Evolutionary conservation across 2,113 vertebrate genomes (phyloP), one percentile per base, ranked within the genome.

Genomic region (Pitta sordida): DNA sequence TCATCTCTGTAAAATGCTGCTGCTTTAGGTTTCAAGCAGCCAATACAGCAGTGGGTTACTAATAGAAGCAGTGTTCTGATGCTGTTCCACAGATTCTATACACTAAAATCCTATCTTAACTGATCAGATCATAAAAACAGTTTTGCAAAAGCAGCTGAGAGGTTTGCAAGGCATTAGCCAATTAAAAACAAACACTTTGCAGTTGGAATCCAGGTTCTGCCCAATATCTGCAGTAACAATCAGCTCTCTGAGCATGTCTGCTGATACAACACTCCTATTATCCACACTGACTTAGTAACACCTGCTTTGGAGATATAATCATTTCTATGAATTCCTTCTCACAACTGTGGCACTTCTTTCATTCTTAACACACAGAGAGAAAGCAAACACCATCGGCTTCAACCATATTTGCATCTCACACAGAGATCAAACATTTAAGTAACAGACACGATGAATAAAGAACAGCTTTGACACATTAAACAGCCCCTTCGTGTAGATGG

Each of bases 291-390:
- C 52, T 90, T 65, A 83, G 11, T 37, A 74, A 83, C 43, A 82
- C 68, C 49, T 81, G 67, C 67, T 83, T 77, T 24, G 62, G 85
- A 83, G 88, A 90, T 58, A 34, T 7, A 95, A 91, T 93, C 5
- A 26, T 91, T 92, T 76, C 56, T 92, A 83, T 65, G 32, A 96
- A 96, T 97, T 94, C 83, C 67, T 95, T 78, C 96, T 88, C 91
- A 91, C 75, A 64, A 32, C 64, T 56, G 18, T 8, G 3, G 51
- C 79, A 67, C 73, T 79, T 75, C n/a, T 65, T 89, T 91, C 55
- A 75, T 67, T 94, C 83, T 74, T 53, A 58, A 95, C 26, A 2
- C 62, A 16, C 22, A 68, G 68, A 93, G 76, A 90, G 37, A 93
- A 96, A 75, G 83, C 94, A 91, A 87, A 96, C 36, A 80, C 41